Evolutionary conservation across 2,113 vertebrate genomes (phyloP).

Genomic region (Neodontobutis hainanensis): DNA sequence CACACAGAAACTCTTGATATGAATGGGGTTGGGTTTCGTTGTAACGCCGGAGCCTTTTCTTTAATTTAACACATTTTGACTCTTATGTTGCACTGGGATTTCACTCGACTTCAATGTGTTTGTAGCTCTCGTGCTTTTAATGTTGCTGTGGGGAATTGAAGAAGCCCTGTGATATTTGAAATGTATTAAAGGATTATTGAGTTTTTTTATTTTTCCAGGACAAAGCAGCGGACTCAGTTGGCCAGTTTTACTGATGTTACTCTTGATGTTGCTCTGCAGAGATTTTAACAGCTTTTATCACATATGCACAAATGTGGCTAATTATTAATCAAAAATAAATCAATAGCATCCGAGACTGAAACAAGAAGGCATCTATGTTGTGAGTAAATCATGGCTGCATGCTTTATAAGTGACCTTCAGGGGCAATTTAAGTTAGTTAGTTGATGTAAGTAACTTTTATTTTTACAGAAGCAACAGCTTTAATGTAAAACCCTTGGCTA

Average conservation of each 20-base stretch:
- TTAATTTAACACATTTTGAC: constrained; percentile 13
- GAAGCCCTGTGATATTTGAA: constrained; percentile 14
- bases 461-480: neutral
- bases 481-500: neutral
- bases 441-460: neutral
- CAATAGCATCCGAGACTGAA: constrained; percentile 2
- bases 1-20: constrained; percentile 4
- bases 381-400: constrained; percentile 4
- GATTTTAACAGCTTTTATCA: constrained; percentile 6
- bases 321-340: constrained; percentile 28
- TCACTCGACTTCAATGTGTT: constrained; percentile 11
- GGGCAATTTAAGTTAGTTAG: neutral
- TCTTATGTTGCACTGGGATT: constrained; percentile 6
- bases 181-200: constrained; percentile 28
- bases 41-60: constrained; percentile 14
- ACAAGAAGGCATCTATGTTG: neutral
- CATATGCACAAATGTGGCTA: neutral
- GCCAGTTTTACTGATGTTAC: constrained; percentile 1
- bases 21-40: constrained; percentile 16
- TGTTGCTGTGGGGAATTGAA: constrained; percentile 31
- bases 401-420: constrained; percentile 5
- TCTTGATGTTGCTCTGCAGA: constrained; percentile 18
- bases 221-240: constrained; percentile 1
- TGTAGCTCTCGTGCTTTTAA: constrained; percentile 5
- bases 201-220: constrained; percentile 3